phyloP scores from a whole-genome alignment of 2,113 vertebrate species.

The Chionodraco myersi region DNA sequence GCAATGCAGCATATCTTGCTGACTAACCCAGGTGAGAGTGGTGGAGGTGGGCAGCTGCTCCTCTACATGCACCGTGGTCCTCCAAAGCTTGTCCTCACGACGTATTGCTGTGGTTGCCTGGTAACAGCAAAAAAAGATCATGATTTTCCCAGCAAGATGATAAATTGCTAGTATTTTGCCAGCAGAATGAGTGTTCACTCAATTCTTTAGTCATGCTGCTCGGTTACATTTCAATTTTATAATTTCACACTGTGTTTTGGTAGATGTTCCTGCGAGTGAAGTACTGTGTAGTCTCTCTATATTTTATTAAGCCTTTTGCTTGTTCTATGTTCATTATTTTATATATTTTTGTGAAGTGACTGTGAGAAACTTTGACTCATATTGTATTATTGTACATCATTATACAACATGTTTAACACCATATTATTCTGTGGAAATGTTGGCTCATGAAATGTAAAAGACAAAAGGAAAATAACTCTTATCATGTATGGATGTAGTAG shows the following conservation, averaged over 20 bases:
- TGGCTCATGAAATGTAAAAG: neutral
- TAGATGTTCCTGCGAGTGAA: neutral
- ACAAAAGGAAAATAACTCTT: neutral
- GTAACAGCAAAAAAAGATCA: constrained; percentile 75
- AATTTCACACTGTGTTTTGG: neutral
- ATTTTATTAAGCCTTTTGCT: neutral
- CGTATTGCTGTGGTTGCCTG: constrained; percentile 78
- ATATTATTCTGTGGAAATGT: neutral
- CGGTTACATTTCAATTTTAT: neutral
- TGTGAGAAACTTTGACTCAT: neutral
- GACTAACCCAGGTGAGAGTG: constrained; percentile 64
- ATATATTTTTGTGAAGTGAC: neutral
- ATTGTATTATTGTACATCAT: neutral
- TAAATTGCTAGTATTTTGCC: constrained; percentile 51
- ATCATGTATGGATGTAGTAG: neutral
- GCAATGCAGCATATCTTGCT: constrained; percentile 60
- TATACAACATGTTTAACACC: neutral
- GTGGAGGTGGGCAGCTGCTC: constrained; percentile 64
- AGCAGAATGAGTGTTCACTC: constrained; percentile 30
- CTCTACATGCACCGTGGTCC: constrained; percentile 37
- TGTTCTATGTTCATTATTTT: neutral
- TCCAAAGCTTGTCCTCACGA: constrained; percentile 52
- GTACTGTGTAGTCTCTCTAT: neutral
- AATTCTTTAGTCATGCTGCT: constrained; percentile 23
- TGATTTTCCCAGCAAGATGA: constrained; percentile 51